phyloP scores from a whole-genome alignment of 2,888 invertebrate species.

The Shargacucullia verbasci region DNA sequence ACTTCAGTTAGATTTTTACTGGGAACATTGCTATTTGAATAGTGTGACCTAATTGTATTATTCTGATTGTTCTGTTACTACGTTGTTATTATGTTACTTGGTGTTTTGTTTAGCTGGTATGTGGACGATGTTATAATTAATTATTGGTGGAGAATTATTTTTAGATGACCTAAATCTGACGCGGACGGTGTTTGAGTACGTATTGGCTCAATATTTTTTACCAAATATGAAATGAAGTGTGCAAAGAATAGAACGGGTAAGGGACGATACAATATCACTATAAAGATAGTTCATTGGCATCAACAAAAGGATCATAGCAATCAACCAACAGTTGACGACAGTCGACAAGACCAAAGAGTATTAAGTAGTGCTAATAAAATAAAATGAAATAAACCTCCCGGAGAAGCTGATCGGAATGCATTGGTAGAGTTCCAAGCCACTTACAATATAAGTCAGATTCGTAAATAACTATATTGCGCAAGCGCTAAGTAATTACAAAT shows the following conservation, averaged over 20 bases:
- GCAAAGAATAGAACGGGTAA: too few relatives aligned
- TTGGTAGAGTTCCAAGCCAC: conserved; percentile 40
- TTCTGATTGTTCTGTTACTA: background rate
- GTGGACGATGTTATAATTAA: background rate
- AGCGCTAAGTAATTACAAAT: conserved; percentile 8
- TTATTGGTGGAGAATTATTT: conserved; percentile 5
- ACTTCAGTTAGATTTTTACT: conserved; percentile 41
- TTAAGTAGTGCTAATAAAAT: background rate
- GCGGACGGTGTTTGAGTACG: too few relatives aligned
- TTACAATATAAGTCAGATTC: conserved; percentile 28
- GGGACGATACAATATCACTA: too few relatives aligned
- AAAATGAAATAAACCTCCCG: conserved; percentile 18
- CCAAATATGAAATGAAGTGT: too few relatives aligned
- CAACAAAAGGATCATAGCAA: background rate
- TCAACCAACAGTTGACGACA: too few relatives aligned
- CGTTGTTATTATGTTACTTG: conserved; percentile 2
- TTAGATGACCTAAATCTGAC: background rate
- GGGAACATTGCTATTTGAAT: conserved; percentile 13
- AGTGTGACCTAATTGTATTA: conserved; percentile 14
- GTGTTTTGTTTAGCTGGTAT: background rate
- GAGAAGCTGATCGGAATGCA: conserved; percentile 11
- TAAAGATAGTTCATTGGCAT: background rate
- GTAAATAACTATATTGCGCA: conserved; percentile 23
- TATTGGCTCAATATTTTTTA: too few relatives aligned
- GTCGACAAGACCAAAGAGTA: background rate